Base-by-base conservation (phyloP, 2,797 vertebrate genomes). In the Coregonus sp. region DNA sequence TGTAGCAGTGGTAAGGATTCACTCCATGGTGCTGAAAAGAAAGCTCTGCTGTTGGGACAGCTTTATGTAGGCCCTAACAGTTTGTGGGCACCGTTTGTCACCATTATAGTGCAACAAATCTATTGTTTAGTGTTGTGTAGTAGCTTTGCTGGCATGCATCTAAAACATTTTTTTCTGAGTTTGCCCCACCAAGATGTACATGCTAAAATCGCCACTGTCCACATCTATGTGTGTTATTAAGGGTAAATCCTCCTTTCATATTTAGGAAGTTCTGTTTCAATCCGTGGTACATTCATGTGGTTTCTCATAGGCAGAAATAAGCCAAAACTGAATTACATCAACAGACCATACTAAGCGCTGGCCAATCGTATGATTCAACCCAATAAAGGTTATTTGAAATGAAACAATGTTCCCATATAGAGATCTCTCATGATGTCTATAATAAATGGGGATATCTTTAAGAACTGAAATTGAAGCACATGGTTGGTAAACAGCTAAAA, bases 401-500 rank as follows among this genome's bases (percentile, higher is more conserved):
- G 87, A 81, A 54, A 86, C 33, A 20, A 78, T 69, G 74, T 33
- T 84, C 56, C 59, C 59, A 80, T 78, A 2, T n/a, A 69, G 59
- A 0, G 31, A 72, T 77, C 76, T 81, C 75, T 81, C 16, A 78
- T 72, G 66, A 15, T 3, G 74, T 33, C 54, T 40, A 76, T 82
- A 77, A 76, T 82, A 78, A 80, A 78, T 78, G 76, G 59, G 16
- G 20, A 9, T 74, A 82, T 54, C 74, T 80, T 59, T 47, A 47
- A 47, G 40, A 75, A 71, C 47, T 7, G 29, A 72, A 84, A 89
- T 80, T 75, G 86, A 90, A 92, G 90, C 87, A 91, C 89, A 78
- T 84, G 87, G 89, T 89, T 86, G 89, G 88, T 86, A 86, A 79
- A 90, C 87, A 90, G 90, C 82, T 86, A 81, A 77, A 81, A 84